Conservation (phyloP, 2,113 vertebrate species). For the Arizona elegans region DNA sequence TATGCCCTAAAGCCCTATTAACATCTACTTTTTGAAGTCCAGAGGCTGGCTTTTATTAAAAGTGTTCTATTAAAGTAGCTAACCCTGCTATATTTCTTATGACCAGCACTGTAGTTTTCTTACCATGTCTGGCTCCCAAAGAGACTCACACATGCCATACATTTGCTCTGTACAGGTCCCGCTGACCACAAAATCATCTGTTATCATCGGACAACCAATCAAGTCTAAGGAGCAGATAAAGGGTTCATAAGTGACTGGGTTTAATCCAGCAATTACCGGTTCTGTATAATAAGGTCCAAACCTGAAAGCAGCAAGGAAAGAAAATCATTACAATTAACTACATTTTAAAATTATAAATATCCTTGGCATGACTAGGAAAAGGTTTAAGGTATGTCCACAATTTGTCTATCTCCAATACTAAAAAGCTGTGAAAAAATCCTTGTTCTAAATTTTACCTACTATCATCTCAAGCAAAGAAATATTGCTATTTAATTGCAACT, state of each 20-base stretch:
- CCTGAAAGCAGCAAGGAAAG: conserved; percentile 60
- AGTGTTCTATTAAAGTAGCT: not conserved
- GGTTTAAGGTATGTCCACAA: not conserved
- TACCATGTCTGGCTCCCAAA: conserved; percentile 95
- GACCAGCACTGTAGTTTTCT: conserved; percentile 46
- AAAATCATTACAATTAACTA: not conserved
- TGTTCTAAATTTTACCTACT: not conserved
- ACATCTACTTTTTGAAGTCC: not conserved
- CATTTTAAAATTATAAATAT: not conserved
- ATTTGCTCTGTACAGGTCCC: conserved; percentile 96
- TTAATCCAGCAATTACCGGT: conserved; percentile 91
- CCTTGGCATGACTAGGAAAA: not conserved
- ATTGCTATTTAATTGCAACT: not conserved
- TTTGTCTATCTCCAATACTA: not conserved
- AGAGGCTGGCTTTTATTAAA: not conserved
- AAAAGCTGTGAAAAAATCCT: not conserved
- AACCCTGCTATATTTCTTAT: not conserved
- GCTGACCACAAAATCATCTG: conserved; percentile 95
- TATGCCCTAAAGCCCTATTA: not conserved
- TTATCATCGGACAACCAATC: conserved; percentile 96
- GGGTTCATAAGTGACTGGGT: conserved; percentile 85
- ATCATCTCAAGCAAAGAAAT: not conserved
- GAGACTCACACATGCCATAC: conserved; percentile 97
- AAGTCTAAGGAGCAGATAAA: conserved; percentile 96
- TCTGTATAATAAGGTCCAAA: conserved; percentile 97